phyloP scores from a whole-genome alignment of 2,888 invertebrate genomes.

The Chrysolina oricalcia region DNA sequence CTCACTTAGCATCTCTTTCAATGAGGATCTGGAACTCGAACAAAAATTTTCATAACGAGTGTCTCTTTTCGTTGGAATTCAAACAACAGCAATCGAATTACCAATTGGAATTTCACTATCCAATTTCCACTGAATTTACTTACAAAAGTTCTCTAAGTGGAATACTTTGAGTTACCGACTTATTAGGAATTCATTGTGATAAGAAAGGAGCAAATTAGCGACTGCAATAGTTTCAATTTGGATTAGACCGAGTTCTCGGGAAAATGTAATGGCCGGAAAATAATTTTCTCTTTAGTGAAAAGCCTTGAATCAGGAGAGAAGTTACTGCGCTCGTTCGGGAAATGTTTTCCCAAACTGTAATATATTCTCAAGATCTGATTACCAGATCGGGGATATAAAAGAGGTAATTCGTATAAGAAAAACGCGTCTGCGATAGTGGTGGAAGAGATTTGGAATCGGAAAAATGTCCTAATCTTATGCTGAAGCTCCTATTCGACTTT shows the following conservation, averaged over 20 bases:
- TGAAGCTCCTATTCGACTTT: too few species aligned
- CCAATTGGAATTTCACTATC: not conserved
- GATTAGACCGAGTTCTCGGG: not conserved
- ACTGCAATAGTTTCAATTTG: constrained; percentile 3
- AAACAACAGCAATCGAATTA: not conserved
- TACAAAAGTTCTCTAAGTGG: not conserved
- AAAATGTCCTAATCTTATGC: too few species aligned
- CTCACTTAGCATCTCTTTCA: too few species aligned
- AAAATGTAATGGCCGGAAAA: constrained; percentile 2
- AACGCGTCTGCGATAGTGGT: too few species aligned
- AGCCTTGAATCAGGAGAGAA: not conserved
- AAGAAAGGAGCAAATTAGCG: constrained; percentile 2
- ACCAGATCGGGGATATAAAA: not conserved
- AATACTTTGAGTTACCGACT: not conserved
- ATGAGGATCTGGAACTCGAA: too few species aligned
- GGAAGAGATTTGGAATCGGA: too few species aligned
- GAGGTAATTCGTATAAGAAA: too few species aligned
- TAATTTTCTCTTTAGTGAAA: not conserved
- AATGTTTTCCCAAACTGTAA: not conserved
- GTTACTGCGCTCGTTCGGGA: not conserved
- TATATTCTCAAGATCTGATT: not conserved
- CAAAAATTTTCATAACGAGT: not conserved
- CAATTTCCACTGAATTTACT: not conserved
- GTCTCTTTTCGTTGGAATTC: not conserved
- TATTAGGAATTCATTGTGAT: constrained; percentile 4